Evolutionary conservation across 1,140 invertebrate species (phyloP).

Genomic region (Tribolium castaneum): DNA sequence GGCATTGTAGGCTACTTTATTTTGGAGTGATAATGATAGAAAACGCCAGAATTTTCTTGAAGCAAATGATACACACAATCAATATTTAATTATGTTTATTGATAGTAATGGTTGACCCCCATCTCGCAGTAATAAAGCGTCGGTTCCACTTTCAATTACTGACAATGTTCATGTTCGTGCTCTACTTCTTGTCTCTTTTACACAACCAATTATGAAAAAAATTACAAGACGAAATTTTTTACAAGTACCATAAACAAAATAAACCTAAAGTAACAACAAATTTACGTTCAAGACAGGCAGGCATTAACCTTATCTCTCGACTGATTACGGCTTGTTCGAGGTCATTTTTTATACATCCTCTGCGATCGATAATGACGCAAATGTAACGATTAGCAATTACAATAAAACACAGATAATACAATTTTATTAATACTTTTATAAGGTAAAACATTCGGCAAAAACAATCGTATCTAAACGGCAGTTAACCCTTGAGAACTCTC

Average conservation of each 20-base stretch:
- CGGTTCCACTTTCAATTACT: neutral
- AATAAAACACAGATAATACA: neutral
- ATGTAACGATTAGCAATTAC: neutral
- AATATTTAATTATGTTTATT: no score
- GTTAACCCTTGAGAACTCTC: conserved; percentile 4
- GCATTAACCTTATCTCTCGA: neutral
- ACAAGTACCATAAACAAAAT: neutral
- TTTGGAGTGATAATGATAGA: neutral
- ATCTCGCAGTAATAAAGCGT: no score
- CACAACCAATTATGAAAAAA: neutral
- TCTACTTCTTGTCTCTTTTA: neutral
- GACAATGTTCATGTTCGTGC: neutral
- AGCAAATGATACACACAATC: neutral
- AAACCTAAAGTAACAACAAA: neutral
- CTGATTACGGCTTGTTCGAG: neutral
- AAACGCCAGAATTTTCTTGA: neutral
- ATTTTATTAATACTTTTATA: neutral
- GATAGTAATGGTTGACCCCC: no score
- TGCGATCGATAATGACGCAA: neutral
- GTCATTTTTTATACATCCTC: neutral
- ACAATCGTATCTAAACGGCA: neutral
- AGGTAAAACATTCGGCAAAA: neutral
- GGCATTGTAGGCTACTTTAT: neutral
- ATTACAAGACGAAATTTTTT: neutral
- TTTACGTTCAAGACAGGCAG: neutral